A percentile compares a stretch with the other conserved stretches of the same genome.
phyloP scores from a whole-genome alignment of 2,888 invertebrate species.

The Strigamia transsilvanica region DNA sequence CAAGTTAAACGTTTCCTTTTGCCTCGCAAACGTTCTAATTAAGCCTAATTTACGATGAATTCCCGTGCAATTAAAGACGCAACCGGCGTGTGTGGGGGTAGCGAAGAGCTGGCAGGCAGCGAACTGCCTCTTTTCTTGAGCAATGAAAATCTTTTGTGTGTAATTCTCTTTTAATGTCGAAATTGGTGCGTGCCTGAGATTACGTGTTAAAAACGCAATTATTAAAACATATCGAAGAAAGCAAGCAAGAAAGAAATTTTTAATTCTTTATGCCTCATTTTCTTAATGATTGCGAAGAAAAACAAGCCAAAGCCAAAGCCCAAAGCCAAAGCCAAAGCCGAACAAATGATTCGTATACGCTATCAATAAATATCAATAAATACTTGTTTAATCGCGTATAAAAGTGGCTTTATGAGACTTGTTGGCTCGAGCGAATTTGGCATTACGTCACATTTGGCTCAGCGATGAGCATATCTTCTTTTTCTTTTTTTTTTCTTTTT shows the following conservation, averaged over 20 bases:
- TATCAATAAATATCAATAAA: too few relatives aligned
- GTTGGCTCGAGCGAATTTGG: neutral
- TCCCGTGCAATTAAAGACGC: conserved; percentile 11
- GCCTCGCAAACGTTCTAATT: conserved; percentile 38
- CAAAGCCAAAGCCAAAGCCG: too few relatives aligned
- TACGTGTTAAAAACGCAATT: conserved; percentile 10
- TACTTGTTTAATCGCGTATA: too few relatives aligned
- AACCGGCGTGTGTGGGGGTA: neutral
- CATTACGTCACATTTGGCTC: conserved; percentile 4
- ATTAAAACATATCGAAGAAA: neutral
- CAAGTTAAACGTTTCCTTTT: conserved; percentile 43
- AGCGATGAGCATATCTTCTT: neutral
- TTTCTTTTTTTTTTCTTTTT: neutral
- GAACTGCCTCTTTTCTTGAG: conserved; percentile 10
- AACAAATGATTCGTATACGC: too few relatives aligned
- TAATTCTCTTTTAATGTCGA: conserved; percentile 6
- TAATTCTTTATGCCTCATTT: neutral
- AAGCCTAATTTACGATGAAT: conserved; percentile 51
- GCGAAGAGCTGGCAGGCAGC: neutral
- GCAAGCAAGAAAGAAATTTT: neutral
- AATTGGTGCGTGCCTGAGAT: conserved; percentile 20
- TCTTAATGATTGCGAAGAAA: neutral
- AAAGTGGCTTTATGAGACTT: too few relatives aligned
- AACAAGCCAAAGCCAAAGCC: too few relatives aligned
- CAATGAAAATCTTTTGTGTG: conserved; percentile 17